phyloP scores from a whole-genome alignment of 2,113 vertebrate genomes.

The Carlito syrichta region DNA sequence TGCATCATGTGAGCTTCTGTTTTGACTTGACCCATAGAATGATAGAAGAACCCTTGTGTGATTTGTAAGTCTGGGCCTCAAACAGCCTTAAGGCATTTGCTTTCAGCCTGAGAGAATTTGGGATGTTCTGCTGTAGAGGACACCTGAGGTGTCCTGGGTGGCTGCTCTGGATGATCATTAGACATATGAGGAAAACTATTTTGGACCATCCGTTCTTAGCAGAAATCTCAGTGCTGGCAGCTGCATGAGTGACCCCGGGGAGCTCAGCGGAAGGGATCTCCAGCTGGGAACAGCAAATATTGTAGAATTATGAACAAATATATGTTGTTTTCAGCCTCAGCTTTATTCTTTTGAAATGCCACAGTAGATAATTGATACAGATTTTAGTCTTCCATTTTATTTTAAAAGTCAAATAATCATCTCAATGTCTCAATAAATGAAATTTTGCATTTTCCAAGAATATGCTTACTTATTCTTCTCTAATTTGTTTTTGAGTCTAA shows the following conservation, averaged over 20 bases:
- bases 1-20: neutral
- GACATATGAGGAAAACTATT: neutral
- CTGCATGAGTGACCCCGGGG: neutral
- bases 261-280: neutral
- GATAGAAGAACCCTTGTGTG: neutral
- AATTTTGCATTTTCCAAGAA: neutral
- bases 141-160: neutral
- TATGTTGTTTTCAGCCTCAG: neutral
- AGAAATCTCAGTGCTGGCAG: neutral
- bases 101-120: neutral
- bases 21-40: neutral
- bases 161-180: neutral
- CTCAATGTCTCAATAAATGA: neutral
- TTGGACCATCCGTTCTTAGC: neutral
- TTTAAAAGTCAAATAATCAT: neutral
- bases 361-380: neutral
- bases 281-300: neutral
- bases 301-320: neutral
- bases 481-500: neutral
- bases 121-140: neutral
- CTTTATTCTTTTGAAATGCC: neutral
- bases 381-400: neutral
- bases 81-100: neutral
- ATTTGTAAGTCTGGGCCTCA: neutral
- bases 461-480: neutral